Evolutionary conservation across 1,140 invertebrate genomes (phyloP), one percentile per base, ranked within the genome.

Genomic region (Manduca sexta): DNA sequence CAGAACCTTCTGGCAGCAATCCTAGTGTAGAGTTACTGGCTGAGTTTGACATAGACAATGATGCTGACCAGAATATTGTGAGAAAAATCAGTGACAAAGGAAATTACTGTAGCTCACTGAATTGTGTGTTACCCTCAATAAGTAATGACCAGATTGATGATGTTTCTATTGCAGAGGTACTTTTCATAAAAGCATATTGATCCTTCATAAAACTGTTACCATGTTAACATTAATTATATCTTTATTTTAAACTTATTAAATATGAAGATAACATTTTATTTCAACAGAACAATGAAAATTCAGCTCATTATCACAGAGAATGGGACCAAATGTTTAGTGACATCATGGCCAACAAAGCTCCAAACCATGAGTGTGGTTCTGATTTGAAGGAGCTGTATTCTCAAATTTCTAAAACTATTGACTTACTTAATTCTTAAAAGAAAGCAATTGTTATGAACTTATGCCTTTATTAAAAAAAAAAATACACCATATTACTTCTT

Each of bases 401-500:
- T 34, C 82, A 86, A 58, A 86, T 86, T 33, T 82, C 80, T 31
- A 74, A 73, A 57, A 84, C 81, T 39, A 83, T 84, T 33, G 78
- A 85, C 64, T 71, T 86, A 43, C 59, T 84, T n/a, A 83, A 86
- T 60, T 69, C 70, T 41, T 84, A 74, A 68, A 11, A 18, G n/a
- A 45, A 42, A 43, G 39, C 31, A 34, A 47, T 38, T 34, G 30
- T 53, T 33, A 48, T 46, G 55, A 64, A 44, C 60, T 78, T 76
- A 74, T 59, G 56, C 52, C 58, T 68, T 74, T 71, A 61, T 50
- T 48, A 68, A 64, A 56, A 64, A 53, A 62, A 71, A 69, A 70
- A 64, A 49, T 34, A 70, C 49, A 71, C 51, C 64, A 55, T 54
- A 85, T 90, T 89, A 93, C 88, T 95, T 95, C 88, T 97, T 98